Conservation (phyloP, 2,797 vertebrate species). For the Esox lucius region DNA sequence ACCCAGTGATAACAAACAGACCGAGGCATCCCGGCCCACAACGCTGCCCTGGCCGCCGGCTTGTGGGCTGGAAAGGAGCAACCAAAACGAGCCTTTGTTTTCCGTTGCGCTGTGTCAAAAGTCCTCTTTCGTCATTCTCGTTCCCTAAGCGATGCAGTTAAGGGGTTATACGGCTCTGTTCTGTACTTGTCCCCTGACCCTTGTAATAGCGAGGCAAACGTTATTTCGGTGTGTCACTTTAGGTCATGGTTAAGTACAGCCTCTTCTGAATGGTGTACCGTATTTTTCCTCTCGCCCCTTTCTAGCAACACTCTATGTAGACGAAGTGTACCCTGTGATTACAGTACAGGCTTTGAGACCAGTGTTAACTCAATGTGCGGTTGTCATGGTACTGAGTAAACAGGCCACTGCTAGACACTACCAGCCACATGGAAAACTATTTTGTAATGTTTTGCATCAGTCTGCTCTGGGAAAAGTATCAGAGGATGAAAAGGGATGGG, state of each 20-base stretch:
- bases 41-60: background rate
- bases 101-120: background rate
- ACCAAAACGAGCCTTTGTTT: background rate
- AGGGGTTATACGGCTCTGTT: background rate
- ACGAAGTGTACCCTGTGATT: slow-evolving; percentile 40
- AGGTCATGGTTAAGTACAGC: background rate
- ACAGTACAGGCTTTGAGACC: slow-evolving; percentile 34
- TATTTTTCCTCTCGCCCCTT: slow-evolving; percentile 30
- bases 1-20: slow-evolving; percentile 58
- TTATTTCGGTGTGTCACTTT: background rate
- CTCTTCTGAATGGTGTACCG: background rate
- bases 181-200: background rate
- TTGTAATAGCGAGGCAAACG: background rate
- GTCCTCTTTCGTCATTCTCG: background rate
- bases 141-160: background rate
- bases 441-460: slow-evolving; percentile 54
- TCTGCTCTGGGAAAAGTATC: slow-evolving; percentile 36
- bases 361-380: slow-evolving; percentile 26
- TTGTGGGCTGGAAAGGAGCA: background rate
- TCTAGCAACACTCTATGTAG: slow-evolving; percentile 1
- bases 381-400: slow-evolving; percentile 45
- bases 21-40: slow-evolving; percentile 26
- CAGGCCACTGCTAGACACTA: slow-evolving; percentile 31
- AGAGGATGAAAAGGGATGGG: slow-evolving; percentile 21
- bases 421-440: slow-evolving; percentile 54